A percentile compares a stretch with the other conserved stretches of the same genome.
Conservation (phyloP, 2,113 vertebrate species). For the Campylorhamphus procurvoides region DNA sequence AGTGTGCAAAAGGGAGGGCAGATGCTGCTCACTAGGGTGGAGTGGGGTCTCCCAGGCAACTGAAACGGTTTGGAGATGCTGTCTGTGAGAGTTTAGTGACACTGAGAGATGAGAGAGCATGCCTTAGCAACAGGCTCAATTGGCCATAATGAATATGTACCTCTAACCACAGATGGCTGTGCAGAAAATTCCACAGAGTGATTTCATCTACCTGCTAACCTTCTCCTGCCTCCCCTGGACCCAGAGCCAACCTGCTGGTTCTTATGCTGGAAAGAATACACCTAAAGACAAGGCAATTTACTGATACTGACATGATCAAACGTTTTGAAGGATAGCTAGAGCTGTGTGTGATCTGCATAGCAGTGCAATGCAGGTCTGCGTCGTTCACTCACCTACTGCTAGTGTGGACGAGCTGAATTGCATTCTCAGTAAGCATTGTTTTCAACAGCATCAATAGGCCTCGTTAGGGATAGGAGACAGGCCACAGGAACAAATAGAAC, state of each 20-base stretch:
- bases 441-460: not conserved
- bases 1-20: not conserved
- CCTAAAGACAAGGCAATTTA: not conserved
- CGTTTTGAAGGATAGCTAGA: not conserved
- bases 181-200: not conserved
- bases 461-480: not conserved
- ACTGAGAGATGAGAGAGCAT: not conserved
- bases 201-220: not conserved
- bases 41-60: conserved; percentile 16
- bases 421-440: not conserved
- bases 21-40: fast-evolving
- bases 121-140: conserved; percentile 9
- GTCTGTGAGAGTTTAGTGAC: not conserved
- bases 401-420: not conserved
- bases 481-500: not conserved
- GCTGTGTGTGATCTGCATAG: not conserved
- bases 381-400: not conserved
- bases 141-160: not conserved
- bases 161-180: not conserved
- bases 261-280: fast-evolving
- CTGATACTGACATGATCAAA: not conserved
- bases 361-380: fast-evolving
- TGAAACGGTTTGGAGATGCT: not conserved
- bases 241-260: not conserved
- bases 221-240: not conserved